A percentile compares a stretch with the other conserved stretches of the same genome.
These are phyloP conservation scores for Whitmania pigra DNA, from an alignment of 1,140 invertebrate genomes.

Conservation along the genomic window DNA sequence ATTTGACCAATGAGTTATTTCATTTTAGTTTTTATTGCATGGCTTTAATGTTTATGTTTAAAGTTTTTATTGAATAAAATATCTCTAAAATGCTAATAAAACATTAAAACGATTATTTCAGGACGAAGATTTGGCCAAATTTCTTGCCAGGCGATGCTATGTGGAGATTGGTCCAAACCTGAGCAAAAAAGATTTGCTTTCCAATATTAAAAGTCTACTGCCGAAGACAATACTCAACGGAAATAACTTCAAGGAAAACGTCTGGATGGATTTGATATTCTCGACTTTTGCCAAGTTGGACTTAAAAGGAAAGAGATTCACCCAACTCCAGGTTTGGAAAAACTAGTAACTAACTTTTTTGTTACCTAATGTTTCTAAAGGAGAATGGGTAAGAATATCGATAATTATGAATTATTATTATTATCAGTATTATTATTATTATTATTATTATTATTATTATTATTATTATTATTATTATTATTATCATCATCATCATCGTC, in stretches of 20 bases:
- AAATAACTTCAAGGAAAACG: constrained; percentile 14
- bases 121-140: constrained; percentile 23
- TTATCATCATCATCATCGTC: too few relatives aligned
- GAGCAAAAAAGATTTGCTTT: neutral
- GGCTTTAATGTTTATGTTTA: too few relatives aligned
- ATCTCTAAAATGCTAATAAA: too few relatives aligned
- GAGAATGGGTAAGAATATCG: neutral
- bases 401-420: too few relatives aligned
- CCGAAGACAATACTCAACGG: constrained; percentile 15
- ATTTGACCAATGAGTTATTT: too few relatives aligned
- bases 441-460: too few relatives aligned
- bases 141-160: constrained; percentile 23
- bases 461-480: too few relatives aligned
- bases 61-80: too few relatives aligned
- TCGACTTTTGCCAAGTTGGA: constrained; percentile 17
- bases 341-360: neutral
- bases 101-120: neutral
- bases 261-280: constrained; percentile 20
- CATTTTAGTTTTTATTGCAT: too few relatives aligned
- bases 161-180: constrained; percentile 19
- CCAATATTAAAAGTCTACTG: neutral
- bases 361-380: neutral
- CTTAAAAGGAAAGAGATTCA: constrained; percentile 43
- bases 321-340: neutral
- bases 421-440: too few relatives aligned